Conservation (phyloP, 2,888 invertebrate genomes). For the Amphipoea oculea region DNA sequence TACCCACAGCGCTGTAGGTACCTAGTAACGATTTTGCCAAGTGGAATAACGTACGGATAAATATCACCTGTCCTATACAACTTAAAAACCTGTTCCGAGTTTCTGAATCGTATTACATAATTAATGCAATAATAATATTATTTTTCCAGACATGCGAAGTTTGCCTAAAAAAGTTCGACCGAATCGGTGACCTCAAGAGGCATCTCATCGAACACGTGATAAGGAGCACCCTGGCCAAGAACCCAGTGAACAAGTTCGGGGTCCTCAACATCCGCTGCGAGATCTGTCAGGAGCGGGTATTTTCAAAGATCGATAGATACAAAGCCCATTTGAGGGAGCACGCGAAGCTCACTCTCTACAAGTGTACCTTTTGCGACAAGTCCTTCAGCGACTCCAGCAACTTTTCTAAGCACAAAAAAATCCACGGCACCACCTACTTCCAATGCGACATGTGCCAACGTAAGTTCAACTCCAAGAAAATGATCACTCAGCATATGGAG, state of each 20-base stretch:
- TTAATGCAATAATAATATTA: not conserved
- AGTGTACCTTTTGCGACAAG: constrained; percentile 87
- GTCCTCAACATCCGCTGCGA: constrained; percentile 83
- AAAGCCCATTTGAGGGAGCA: constrained; percentile 87
- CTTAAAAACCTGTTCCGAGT: constrained; percentile 5
- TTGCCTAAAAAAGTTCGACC: constrained; percentile 84
- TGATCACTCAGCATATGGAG: constrained; percentile 86
- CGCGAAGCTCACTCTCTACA: constrained; percentile 86
- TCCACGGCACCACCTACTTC: constrained; percentile 81
- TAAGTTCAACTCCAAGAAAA: constrained; percentile 88
- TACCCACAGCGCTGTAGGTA: constrained; percentile 23
- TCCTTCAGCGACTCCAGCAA: constrained; percentile 89
- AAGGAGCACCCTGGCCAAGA: constrained; percentile 82
- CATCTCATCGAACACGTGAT: constrained; percentile 88
- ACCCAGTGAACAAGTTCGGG: constrained; percentile 79
- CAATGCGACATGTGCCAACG: constrained; percentile 87
- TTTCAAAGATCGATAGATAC: constrained; percentile 83
- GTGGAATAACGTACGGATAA: constrained; percentile 2
- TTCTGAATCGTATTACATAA: not conserved
- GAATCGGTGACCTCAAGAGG: constrained; percentile 86
- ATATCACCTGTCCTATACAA: constrained; percentile 8
- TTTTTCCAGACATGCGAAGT: constrained; percentile 82
- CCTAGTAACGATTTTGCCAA: constrained; percentile 10
- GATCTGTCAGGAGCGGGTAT: constrained; percentile 80
- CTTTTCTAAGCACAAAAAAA: constrained; percentile 89